Evolutionary conservation across 2,113 vertebrate genomes (phyloP), one percentile per base, ranked within the genome.

Genomic region (Leptobrachium leishanense): DNA sequence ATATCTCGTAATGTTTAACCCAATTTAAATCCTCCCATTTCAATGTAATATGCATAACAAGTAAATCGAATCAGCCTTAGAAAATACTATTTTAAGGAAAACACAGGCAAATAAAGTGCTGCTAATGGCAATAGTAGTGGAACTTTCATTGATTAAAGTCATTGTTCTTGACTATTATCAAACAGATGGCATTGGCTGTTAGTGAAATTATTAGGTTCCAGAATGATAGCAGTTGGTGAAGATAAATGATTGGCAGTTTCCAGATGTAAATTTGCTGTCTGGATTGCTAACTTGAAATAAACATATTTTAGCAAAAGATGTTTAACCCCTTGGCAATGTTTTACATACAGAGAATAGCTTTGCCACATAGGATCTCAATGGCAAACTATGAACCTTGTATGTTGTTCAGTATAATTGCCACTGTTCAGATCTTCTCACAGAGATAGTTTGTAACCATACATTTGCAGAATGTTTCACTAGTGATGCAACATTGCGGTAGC

Each of bases 161-260:
- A 68, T 70, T 88, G 84, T 81, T 81, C 82, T 86, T 86, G 82
- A 84, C 0, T 5, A 8, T 69, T 77, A 86, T 70, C 73, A 44
- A 77, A 74, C 84, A 89, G 82, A 85, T 85, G 84, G 59, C 65
- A 72, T 79, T 68, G 42, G 20, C 76, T 85, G 81, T 79, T 44
- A 75, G 65, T 31, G 75, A 82, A 72, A 73, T 79, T 84, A 85
- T n/a, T 76, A 77, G 68, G 78, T 15, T 43, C 50, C 72, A 74
- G 66, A 3, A 79, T 82, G 74, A 75, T 74, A 81, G 82, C 73
- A 85, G 71, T 39, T 64, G 68, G 46, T 65, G 82, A 10, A 84
- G 85, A 86, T 74, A 73, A 86, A 83, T 84, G 70, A 9, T 6
- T 15, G 9, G 44, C 85, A 65, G 75, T 84, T 85, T 85, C 69